A percentile compares a stretch with the other conserved stretches of the same genome.
phyloP scores from a whole-genome alignment of 2,797 vertebrate species.

The Pelobates cultripes region DNA sequence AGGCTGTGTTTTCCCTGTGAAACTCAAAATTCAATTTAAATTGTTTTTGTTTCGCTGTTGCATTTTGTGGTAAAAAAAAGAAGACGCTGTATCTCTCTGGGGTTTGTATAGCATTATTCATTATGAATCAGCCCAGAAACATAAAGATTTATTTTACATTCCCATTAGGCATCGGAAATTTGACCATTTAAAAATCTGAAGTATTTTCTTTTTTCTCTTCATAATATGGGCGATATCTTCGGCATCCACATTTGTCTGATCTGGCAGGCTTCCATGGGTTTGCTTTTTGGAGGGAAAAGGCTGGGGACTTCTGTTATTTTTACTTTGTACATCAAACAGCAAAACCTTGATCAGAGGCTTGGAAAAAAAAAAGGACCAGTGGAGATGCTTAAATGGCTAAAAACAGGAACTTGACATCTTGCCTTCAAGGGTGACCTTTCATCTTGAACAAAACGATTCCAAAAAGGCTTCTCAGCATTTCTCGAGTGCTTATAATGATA shows the following conservation, averaged over 20 bases:
- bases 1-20: conserved; percentile 45
- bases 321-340: conserved; percentile 39
- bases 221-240: conserved; percentile 47
- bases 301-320: neutral
- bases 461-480: conserved; percentile 36
- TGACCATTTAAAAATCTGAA: conserved; percentile 41
- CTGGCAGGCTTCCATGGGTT: conserved; percentile 42
- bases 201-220: conserved; percentile 23
- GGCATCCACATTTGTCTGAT: conserved; percentile 45
- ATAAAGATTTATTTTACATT: conserved; percentile 50
- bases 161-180: conserved; percentile 39
- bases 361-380: conserved; percentile 34
- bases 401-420: conserved; percentile 49
- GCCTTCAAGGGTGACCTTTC: conserved; percentile 52
- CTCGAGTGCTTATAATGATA: conserved; percentile 39
- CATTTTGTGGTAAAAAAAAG: conserved; percentile 48
- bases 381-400: conserved; percentile 49
- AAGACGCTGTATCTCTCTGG: conserved; percentile 33
- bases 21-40: conserved; percentile 54
- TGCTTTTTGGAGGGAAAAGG: conserved; percentile 34
- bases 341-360: conserved; percentile 14
- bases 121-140: conserved; percentile 50
- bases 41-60: conserved; percentile 50
- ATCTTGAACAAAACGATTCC: conserved; percentile 36
- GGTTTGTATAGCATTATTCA: conserved; percentile 48